Conservation (phyloP, 1,140 invertebrate species). For the Hesperophylax magnus region DNA sequence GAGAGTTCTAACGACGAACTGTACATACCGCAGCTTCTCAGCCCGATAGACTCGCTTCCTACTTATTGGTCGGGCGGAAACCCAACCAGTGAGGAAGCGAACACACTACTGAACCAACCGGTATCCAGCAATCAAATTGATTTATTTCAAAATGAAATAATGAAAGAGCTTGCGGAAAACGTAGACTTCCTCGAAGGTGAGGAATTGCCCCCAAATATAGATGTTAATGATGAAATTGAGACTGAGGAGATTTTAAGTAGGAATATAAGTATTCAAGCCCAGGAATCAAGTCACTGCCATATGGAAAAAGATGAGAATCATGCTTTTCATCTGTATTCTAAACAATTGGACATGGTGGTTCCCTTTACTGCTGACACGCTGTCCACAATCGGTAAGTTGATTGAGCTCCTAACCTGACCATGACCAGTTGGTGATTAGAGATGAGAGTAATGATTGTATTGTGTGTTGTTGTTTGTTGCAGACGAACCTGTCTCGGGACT, state of each 20-base stretch:
- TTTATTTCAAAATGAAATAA: slow-evolving; percentile 7
- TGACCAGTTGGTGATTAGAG: background rate
- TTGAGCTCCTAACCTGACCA: background rate
- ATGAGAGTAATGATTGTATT: background rate
- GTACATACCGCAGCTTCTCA: background rate
- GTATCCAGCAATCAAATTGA: background rate
- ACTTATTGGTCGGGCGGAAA: background rate
- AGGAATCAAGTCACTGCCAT: slow-evolving; percentile 21
- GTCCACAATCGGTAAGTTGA: background rate
- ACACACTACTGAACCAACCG: background rate
- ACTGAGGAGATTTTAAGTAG: slow-evolving; percentile 26
- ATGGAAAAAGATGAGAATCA: slow-evolving; percentile 17
- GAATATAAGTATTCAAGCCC: slow-evolving; percentile 6
- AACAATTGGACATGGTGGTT: background rate
- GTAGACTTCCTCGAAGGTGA: background rate
- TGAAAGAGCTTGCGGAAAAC: slow-evolving; percentile 5
- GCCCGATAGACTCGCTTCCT: background rate
- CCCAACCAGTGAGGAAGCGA: background rate
- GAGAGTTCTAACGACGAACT: background rate
- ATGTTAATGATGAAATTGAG: slow-evolving; percentile 31
- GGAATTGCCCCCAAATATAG: background rate
- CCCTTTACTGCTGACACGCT: background rate
- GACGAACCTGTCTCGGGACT: background rate
- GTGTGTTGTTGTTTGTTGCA: background rate
- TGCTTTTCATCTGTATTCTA: slow-evolving; percentile 8